Base-by-base conservation (phyloP, 2,797 vertebrate species). In the Lepus oiostolus region DNA sequence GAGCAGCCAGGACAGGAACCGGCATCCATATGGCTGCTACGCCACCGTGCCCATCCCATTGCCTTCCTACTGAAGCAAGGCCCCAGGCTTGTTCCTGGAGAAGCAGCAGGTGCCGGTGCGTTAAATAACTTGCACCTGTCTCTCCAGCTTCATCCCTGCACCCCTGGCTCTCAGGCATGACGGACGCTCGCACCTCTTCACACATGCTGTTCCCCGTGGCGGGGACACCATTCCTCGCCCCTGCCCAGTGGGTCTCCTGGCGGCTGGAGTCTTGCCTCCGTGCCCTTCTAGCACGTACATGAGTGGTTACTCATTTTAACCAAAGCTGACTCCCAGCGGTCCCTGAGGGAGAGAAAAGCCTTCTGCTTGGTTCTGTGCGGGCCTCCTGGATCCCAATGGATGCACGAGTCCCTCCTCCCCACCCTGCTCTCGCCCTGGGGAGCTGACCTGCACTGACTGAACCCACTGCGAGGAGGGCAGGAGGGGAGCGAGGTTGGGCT, bases 141-240 rank as follows among this genome's bases (percentile, higher is more conserved):
- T 68, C 77, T 70, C 24, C 22, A 14, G 22, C 26, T 28, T 68
- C 42, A 2, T 35, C 52, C 58, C 35, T 3, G 38, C 2, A 10
- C 17, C 7, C 65, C 65, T 2, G 0, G 14, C 24, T 88, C 54
- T 75, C 4, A 0, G 67, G 32, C 38, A 35, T 7, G 0, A 21
- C 0, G 5, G 6, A 58, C 32, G 62, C 50, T 47, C 70, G 22
- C 2, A 0, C 47, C 72, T 79, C 70, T 63, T 32, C 65, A n/a
- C 19, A 30, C 30, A 28, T 88, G 67, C 84, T 26, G n/a, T 54
- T 82, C 68, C 79, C 60, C 17, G 7, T 0, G 17, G 70, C 65
- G 17, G 22, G 50, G 60, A 76, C 52, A 50, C 30, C 26, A 8
- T 68, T 22, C 62, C 32, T 5, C 30, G 50, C 52, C 30, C 32